These are phyloP conservation scores for Ceryle rudis DNA, from an alignment of 2,797 vertebrate species.

Conservation along the genomic window DNA sequence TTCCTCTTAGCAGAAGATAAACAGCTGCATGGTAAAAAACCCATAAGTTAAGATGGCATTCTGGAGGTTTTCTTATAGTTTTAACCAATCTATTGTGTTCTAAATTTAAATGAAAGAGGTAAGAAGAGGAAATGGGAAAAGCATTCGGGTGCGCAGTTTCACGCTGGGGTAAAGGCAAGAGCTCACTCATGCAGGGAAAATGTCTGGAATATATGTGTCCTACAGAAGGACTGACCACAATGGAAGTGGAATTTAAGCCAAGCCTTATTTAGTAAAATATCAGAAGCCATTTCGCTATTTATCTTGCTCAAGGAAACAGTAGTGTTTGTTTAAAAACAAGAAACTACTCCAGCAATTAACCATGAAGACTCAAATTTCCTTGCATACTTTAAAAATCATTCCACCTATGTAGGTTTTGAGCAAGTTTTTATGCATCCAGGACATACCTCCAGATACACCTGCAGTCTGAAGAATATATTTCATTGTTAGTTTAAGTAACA, in stretches of 20 bases:
- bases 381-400: background rate
- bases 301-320: background rate
- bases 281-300: background rate
- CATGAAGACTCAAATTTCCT: background rate
- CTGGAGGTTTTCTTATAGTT: slow-evolving; percentile 5
- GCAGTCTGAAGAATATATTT: background rate
- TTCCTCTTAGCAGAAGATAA: slow-evolving; percentile 50
- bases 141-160: background rate
- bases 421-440: background rate
- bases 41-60: slow-evolving; percentile 5
- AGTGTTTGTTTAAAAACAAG: background rate
- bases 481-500: background rate
- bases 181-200: background rate
- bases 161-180: slow-evolving; percentile 3
- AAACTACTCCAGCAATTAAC: background rate
- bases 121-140: slow-evolving; percentile 54
- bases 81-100: slow-evolving; percentile 40
- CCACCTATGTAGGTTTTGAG: background rate
- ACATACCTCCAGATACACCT: background rate
- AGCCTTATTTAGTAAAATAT: slow-evolving; percentile 21
- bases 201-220: slow-evolving; percentile 3
- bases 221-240: background rate
- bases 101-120: slow-evolving; percentile 15
- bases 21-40: slow-evolving; percentile 36
- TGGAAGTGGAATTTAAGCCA: background rate